Base-by-base conservation (phyloP, 2,797 vertebrate species). In the Cirrhinus molitorella region DNA sequence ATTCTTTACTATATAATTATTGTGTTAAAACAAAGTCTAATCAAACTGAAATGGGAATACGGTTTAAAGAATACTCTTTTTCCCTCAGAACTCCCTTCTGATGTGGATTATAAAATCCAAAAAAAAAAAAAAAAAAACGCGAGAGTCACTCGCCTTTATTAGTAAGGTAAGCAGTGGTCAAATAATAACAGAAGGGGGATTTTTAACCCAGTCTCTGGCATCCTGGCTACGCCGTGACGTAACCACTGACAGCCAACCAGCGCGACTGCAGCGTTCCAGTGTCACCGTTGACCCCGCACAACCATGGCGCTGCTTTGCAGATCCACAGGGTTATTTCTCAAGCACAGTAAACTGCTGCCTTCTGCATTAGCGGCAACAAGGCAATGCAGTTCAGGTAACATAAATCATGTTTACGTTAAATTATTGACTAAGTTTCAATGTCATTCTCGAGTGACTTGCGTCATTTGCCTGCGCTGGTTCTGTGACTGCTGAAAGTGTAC, bases 361-460 rank as follows among this genome's bases (percentile, higher is more conserved):
- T 88, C 63, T 14, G 31, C 83, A 0, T 51, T 91, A 80, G 85
- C 89, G 7, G 87, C 90, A 11, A 86, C 81, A 11, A 93, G 94
- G 7, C 89, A 91, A 6, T 94, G 85, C 91, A 93, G 93, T 88
- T 89, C 94, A 90, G 95, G 95, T 96, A 89, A 87, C 25, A 19
- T 19, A 17, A 31, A 63, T 45, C 17, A 25, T 12, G 34, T 28
- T 2, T 43, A 17, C 25, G 5, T 23, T 14, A 47, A 19, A 66
- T 21, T 7, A 53, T 21, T 37, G 34, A 10, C 40, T 25, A 6
- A 25, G 74, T 23, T 74, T 87, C 70, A 77, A 55, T 84, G 75
- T 84, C 57, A 79, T 12, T 45, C 8, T 57, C 9, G 23, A 34
- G n/a, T n/a, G n/a, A n/a, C 72, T 9, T 77, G 75, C 43, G 49